Base-by-base conservation (phyloP, 2,888 invertebrate species). In the Acanthacorydalis orientalis region DNA sequence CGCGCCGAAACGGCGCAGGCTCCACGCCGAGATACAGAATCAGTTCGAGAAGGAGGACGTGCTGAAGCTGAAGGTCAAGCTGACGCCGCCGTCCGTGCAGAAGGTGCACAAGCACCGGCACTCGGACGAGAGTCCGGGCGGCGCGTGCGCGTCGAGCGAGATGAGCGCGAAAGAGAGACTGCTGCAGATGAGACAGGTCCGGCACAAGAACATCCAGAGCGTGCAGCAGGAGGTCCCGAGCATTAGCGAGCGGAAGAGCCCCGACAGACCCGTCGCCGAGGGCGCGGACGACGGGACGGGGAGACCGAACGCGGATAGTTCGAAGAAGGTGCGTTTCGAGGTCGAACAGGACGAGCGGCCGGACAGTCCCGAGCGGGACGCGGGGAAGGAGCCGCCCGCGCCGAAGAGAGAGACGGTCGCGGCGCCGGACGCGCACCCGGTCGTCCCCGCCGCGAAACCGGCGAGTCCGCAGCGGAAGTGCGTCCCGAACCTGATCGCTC, bases 21-120 rank as follows among this genome's bases (percentile, higher is more conserved):
- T 73, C n/a, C 74, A 74, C 53, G 74, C 73, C 0, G 73, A 73
- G 54, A 74, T 74, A 43, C 64, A 66, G 3, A 46, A 39, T 40
- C 59, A 62, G 4, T 63, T 61, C 47, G 55, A 56, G 15, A 61
- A 69, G 15, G 69, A 72, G 49, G 68, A 69, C 48, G 64, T 68
- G 49, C 57, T 71, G 4, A 73, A 73, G 53, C 61, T 74, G 56
- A 74, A 73, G 54, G 70, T 74, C 4, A 74, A 74, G 55, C 63
- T 74, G 1, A 64, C 63, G 2, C 63, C 63, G 2, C 63, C 59
- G 54, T 67, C 1, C 59, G 56, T 42, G 57, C 57, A 53, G 46
- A 68, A 65, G 51, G 64, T 64, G 1, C 65, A 67, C 52, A 65
- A 64, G 52, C 66, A 66, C 51, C 66, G 64, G 53, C 64, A 65